These are phyloP conservation scores for Lanius collurio DNA, from an alignment of 2,113 vertebrate species.

Conservation along the genomic window DNA sequence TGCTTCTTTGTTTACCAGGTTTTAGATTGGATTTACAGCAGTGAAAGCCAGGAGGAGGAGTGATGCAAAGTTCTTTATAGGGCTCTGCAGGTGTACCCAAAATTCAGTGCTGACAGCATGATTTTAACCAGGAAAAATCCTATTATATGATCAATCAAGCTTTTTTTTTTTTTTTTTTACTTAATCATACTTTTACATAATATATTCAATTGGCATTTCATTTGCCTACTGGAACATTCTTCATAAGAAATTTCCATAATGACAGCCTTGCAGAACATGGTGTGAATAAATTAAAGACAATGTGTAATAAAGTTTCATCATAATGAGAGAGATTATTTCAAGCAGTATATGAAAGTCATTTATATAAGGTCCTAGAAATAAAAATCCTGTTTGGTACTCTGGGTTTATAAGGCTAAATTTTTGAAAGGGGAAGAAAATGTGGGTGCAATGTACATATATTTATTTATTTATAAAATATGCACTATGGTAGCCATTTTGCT, in stretches of 20 bases:
- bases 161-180: not conserved
- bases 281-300: not conserved
- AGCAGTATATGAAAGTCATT: not conserved
- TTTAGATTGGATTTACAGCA: conserved; percentile 9
- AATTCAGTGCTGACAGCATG: not conserved
- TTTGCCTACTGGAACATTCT: not conserved
- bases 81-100: not conserved
- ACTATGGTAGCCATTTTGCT: not conserved
- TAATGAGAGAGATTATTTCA: not conserved
- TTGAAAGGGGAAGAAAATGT: not conserved
- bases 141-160: not conserved
- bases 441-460: not conserved
- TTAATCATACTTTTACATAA: not conserved
- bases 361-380: not conserved
- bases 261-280: not conserved
- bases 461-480: not conserved
- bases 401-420: not conserved
- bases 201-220: not conserved
- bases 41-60: not conserved
- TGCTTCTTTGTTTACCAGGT: not conserved
- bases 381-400: not conserved
- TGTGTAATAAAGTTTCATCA: not conserved
- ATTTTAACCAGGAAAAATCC: not conserved
- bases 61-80: not conserved
- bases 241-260: not conserved